Evolutionary conservation across 2,797 vertebrate species (phyloP).

Genomic region (Phrynocephalus vlangalii): DNA sequence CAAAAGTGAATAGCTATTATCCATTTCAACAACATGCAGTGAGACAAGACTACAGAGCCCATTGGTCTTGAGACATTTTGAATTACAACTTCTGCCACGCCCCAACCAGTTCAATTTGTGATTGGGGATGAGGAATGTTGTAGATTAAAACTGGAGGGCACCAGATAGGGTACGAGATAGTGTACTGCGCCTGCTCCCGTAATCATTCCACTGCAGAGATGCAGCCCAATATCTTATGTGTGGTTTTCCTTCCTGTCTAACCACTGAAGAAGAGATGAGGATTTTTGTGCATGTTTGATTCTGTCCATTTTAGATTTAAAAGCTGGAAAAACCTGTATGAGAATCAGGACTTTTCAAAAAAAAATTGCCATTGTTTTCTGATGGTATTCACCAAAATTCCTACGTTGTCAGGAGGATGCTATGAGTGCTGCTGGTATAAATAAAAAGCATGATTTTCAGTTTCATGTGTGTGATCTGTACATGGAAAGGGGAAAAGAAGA

Average conservation of each 20-base stretch:
- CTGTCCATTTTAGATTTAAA: not conserved
- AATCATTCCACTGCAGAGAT: too few relatives aligned
- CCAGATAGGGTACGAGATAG: not conserved
- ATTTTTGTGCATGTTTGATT: not conserved
- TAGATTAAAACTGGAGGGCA: not conserved
- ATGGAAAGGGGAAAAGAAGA: constrained; percentile 16
- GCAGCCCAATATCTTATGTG: too few relatives aligned
- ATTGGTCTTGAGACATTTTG: not conserved
- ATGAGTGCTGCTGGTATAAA: not conserved
- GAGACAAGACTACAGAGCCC: not conserved
- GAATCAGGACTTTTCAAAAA: too few relatives aligned
- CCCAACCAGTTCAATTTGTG: too few relatives aligned
- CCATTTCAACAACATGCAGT: not conserved
- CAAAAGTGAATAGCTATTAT: not conserved
- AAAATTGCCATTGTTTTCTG: too few relatives aligned
- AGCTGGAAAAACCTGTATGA: not conserved
- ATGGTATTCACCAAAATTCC: not conserved
- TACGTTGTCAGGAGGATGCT: not conserved
- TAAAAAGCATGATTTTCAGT: not conserved
- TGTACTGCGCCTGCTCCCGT: not conserved
- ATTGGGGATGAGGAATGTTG: not conserved
- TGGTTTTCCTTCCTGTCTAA: not conserved
- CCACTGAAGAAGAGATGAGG: not conserved
- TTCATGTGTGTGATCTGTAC: not conserved
- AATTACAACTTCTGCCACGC: not conserved